phyloP scores from a whole-genome alignment of 2,113 vertebrate species.

The Indicator maculatus region DNA sequence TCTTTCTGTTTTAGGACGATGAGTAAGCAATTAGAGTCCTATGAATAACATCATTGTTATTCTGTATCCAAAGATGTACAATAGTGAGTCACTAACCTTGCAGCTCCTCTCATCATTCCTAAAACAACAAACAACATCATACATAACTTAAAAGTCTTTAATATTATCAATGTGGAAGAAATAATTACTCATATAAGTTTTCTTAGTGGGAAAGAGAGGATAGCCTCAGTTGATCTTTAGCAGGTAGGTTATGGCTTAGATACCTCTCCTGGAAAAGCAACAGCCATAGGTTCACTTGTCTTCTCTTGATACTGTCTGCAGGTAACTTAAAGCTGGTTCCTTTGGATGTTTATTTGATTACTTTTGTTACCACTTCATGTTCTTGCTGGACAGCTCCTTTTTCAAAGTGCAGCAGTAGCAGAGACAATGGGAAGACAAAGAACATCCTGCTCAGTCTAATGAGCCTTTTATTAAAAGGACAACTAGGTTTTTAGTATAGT shows the following conservation, averaged over 20 bases:
- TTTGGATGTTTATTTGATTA: neutral
- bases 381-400: conserved; percentile 63
- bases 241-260: neutral
- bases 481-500: neutral
- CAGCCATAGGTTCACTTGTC: neutral
- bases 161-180: neutral
- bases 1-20: neutral
- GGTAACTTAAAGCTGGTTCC: neutral
- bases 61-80: neutral
- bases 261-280: neutral
- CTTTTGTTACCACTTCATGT: neutral
- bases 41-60: neutral
- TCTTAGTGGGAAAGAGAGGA: neutral
- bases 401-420: neutral
- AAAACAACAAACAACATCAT: neutral
- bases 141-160: neutral
- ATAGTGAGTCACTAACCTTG: neutral
- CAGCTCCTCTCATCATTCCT: neutral
- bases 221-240: neutral
- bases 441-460: neutral
- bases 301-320: neutral
- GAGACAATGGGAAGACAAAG: neutral
- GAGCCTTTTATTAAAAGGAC: neutral
- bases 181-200: neutral
- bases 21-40: neutral